These are phyloP conservation scores for Myrmecobius fasciatus DNA, from an alignment of 2,113 vertebrate genomes.

Conservation along the genomic window DNA sequence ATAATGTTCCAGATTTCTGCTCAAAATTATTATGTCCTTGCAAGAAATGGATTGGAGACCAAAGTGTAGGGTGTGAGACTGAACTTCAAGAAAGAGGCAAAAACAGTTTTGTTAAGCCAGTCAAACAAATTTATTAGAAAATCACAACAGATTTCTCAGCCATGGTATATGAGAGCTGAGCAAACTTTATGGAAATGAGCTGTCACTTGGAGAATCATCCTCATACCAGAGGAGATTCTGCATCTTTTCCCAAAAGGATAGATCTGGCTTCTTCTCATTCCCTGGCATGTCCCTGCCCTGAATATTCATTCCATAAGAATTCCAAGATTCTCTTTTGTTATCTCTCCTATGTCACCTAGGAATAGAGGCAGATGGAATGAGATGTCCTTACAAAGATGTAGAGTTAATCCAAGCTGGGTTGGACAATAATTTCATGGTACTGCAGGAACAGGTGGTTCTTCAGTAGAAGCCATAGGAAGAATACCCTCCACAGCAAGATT, in stretches of 20 bases:
- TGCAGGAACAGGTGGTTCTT: neutral
- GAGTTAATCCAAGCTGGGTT: too few species aligned
- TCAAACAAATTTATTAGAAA: constrained; percentile 23
- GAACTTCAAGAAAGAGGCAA: neutral
- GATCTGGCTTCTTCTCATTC: neutral
- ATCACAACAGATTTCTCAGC: neutral
- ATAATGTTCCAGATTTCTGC: neutral
- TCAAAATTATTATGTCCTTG: too few species aligned
- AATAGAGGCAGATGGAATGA: too few species aligned
- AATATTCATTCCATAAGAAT: neutral
- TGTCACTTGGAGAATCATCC: neutral
- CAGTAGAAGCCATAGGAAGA: neutral
- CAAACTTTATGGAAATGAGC: neutral
- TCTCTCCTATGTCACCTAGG: neutral
- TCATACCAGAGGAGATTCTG: neutral
- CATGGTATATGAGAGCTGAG: neutral
- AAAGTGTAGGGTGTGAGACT: neutral
- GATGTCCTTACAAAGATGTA: too few species aligned
- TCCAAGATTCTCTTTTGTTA: neutral
- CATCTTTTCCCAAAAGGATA: neutral
- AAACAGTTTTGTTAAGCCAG: neutral
- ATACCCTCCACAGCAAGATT: neutral
- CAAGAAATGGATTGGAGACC: neutral
- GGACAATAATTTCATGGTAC: neutral
- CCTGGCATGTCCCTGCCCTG: neutral